Conservation (phyloP, 2,888 invertebrate species). For the Entomobrya proxima region DNA sequence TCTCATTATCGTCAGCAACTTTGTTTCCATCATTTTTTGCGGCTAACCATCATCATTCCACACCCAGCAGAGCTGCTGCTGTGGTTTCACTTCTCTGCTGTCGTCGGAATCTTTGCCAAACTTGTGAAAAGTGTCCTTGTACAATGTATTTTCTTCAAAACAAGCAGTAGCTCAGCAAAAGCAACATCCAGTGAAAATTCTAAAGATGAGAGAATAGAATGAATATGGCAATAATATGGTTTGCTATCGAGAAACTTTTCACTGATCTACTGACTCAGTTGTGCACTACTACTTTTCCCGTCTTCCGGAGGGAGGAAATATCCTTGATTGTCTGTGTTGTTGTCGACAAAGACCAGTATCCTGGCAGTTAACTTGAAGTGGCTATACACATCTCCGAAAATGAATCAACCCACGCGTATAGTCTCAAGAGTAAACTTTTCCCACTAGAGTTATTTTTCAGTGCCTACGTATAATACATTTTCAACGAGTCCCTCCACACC, state of each 20-base stretch:
- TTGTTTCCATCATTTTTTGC: too few relatives aligned
- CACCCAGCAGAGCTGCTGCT: too few relatives aligned
- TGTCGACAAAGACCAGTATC: background rate
- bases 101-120: too few relatives aligned
- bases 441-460: conserved; percentile 5
- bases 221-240: conserved; percentile 15
- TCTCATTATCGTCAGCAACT: too few relatives aligned
- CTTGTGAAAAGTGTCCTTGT: too few relatives aligned
- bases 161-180: background rate
- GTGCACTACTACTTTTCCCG: background rate
- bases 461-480: background rate
- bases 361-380: background rate
- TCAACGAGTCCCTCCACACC: too few relatives aligned
- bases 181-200: background rate
- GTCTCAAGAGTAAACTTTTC: conserved; percentile 34
- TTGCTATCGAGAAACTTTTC: conserved; percentile 21
- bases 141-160: background rate
- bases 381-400: background rate
- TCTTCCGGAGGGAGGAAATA: background rate
- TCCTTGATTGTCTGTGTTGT: background rate
- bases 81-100: too few relatives aligned
- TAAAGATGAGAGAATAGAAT: too few relatives aligned
- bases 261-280: conserved; percentile 44
- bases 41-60: too few relatives aligned
- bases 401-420: conserved; percentile 38